A percentile compares a stretch with the other conserved stretches of the same genome.
Conservation (phyloP, 1,140 invertebrate genomes). For the Bombus superbus region DNA sequence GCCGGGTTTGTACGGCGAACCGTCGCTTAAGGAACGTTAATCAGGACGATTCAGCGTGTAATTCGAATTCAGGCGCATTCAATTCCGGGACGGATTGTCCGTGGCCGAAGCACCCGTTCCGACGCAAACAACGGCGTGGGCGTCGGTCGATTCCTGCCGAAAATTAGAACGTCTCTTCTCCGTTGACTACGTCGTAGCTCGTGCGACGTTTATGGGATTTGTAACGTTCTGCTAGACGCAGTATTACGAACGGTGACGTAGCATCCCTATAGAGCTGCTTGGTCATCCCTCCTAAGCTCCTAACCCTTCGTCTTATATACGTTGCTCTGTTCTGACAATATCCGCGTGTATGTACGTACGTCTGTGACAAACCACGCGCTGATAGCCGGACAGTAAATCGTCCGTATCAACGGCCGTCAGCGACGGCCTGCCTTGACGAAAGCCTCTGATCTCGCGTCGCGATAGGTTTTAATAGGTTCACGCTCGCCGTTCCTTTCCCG, state of each 20-base stretch:
- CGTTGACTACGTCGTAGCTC: slow-evolving; percentile 7
- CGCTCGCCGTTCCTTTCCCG: too few relatives aligned
- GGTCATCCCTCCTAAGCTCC: slow-evolving; percentile 53
- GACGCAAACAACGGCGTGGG: slow-evolving; percentile 48
- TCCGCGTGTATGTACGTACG: background rate
- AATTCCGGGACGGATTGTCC: slow-evolving; percentile 49
- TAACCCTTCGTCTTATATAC: slow-evolving; percentile 52
- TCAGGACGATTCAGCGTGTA: slow-evolving; percentile 56
- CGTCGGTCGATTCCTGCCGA: background rate
- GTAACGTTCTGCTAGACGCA: slow-evolving; percentile 32
- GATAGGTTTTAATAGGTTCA: too few relatives aligned
- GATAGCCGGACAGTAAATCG: slow-evolving; percentile 63
- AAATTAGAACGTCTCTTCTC: slow-evolving; percentile 39
- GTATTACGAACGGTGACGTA: slow-evolving; percentile 43
- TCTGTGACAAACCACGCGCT: slow-evolving; percentile 41
- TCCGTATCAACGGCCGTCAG: slow-evolving; percentile 42
- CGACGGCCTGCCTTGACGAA: slow-evolving; percentile 11
- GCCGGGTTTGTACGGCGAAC: background rate
- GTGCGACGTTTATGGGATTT: slow-evolving; percentile 41
- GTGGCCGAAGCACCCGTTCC: too few relatives aligned
- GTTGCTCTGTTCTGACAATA: background rate
- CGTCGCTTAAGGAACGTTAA: slow-evolving; percentile 61
- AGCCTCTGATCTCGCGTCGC: rapidly evolving
- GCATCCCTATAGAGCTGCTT: slow-evolving; percentile 31
- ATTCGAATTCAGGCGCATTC: slow-evolving; percentile 45